Evolutionary conservation across 2,888 invertebrate species (phyloP), one percentile per base, ranked within the genome.

Genomic region (Pristionchus japonicus): DNA sequence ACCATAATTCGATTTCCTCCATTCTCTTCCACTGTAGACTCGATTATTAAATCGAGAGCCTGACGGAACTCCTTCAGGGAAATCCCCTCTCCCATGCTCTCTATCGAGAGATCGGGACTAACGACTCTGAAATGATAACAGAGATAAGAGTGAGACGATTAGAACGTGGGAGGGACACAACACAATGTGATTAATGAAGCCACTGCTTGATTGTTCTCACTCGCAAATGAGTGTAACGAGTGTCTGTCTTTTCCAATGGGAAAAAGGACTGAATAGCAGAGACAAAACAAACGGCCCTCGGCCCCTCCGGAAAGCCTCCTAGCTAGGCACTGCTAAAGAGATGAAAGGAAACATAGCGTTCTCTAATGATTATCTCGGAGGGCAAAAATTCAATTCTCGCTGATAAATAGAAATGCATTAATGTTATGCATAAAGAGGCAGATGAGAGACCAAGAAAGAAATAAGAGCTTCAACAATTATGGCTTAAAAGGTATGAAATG

Each of bases 1-100:
- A 86, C n/a, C 86, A 86, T 86, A 17, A 37, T 67, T 70, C 86
- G 20, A 67, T n/a, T 86, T 23, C 70, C 86, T 49, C 70, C 67
- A 70, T 86, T 86, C 34, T 86, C 86, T 37, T 49, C 70, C 27
- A 86, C 86, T 23, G 70, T 4, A 31, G 70, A 27, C n/a, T 86
- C 86, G 70, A 86, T 47, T 23, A 86, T 86, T 17, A 52, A 47
- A 70, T 86, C 86, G 70, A 86, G 86, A 9, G 70, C 86, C 31
- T 86, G 86, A 27, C 86, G 67, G 70, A 86, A 86, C 34, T 67
- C 67, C 49, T 52, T 43, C 27, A 86, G 37, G 57, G 86, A 70
- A 17, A 67, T 49, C 9, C 52, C 70, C 49, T 86, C 70, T 31
- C 86, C 86, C 86, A 86, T 86, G 49, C 70, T 70, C 70, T 70